phyloP scores from a whole-genome alignment of 2,797 vertebrate genomes.

The Acrocephalus scirpaceus region DNA sequence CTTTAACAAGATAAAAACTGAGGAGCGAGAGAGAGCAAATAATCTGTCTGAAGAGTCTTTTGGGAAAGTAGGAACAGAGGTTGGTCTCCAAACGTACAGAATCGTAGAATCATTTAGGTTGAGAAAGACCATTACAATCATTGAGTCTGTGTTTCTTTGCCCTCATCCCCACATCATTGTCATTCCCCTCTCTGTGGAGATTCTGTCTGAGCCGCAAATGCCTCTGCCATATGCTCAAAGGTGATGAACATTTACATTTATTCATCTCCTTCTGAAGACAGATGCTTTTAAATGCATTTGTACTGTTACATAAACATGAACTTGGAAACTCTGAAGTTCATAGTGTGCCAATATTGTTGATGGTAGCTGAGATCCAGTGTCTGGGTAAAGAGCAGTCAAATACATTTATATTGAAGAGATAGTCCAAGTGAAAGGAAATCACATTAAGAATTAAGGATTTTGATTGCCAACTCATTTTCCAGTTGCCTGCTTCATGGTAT shows the following conservation, averaged over 20 bases:
- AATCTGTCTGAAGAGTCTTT: background rate
- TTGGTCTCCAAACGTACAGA: background rate
- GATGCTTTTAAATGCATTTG: background rate
- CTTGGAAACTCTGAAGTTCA: background rate
- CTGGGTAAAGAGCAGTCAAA: background rate
- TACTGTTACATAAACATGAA: conserved; percentile 26
- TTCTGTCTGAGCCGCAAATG: background rate
- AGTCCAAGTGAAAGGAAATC: background rate
- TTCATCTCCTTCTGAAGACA: conserved; percentile 7
- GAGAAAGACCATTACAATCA: background rate
- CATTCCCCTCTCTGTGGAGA: background rate
- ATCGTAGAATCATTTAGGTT: background rate
- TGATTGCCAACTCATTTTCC: background rate
- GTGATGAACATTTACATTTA: conserved; percentile 4
- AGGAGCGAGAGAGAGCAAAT: background rate
- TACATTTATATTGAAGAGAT: background rate
- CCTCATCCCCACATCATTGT: background rate
- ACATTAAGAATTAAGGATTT: background rate
- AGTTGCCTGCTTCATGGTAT: background rate
- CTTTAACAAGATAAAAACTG: background rate
- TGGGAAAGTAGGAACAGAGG: background rate
- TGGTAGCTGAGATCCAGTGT: background rate
- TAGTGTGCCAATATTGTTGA: background rate
- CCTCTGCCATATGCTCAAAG: background rate
- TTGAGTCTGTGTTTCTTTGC: background rate